Percentiles rank a stretch among this genome's conserved stretches.
These are phyloP conservation scores for Aurelia sp. DNA, from an alignment of 30 jellyfish, hydroid and myxozoan genomes.

Conservation along the genomic window DNA sequence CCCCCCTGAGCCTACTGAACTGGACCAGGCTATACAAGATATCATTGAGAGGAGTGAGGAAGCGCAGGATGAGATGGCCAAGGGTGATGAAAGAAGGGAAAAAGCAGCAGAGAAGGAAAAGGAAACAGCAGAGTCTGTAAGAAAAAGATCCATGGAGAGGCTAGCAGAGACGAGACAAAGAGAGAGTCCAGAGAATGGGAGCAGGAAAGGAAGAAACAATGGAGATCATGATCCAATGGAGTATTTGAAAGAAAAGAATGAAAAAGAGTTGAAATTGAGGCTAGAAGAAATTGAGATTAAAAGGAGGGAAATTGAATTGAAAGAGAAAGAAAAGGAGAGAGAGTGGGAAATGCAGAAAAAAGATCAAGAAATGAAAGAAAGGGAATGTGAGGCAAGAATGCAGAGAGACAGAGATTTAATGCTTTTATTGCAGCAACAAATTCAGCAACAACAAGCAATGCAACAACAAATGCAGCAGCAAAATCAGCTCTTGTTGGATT, in stretches of 20 bases:
- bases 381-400: slow-evolving; percentile 21
- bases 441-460: background rate
- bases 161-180: slow-evolving; percentile 11
- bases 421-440: slow-evolving; percentile 5
- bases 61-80: slow-evolving; percentile 14
- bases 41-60: background rate
- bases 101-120: background rate
- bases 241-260: slow-evolving; percentile 21
- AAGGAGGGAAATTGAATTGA: background rate
- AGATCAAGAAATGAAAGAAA: slow-evolving; percentile 2
- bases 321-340: slow-evolving; percentile 4
- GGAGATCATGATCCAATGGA: background rate
- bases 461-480: no score
- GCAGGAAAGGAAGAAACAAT: background rate
- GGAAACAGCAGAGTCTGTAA: slow-evolving; percentile 13
- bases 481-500: no score
- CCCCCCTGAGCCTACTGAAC: slow-evolving; percentile 1
- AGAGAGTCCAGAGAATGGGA: background rate
- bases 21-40: background rate
- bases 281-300: slow-evolving; percentile 12
- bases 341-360: background rate
- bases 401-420: background rate
- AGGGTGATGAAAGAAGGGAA: slow-evolving; percentile 1
- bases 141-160: slow-evolving; percentile 15
- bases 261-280: slow-evolving; percentile 3